Percentiles rank a stretch among this genome's conserved stretches.
phyloP scores from a whole-genome alignment of 2,797 vertebrate genomes.

The Characodon lateralis region DNA sequence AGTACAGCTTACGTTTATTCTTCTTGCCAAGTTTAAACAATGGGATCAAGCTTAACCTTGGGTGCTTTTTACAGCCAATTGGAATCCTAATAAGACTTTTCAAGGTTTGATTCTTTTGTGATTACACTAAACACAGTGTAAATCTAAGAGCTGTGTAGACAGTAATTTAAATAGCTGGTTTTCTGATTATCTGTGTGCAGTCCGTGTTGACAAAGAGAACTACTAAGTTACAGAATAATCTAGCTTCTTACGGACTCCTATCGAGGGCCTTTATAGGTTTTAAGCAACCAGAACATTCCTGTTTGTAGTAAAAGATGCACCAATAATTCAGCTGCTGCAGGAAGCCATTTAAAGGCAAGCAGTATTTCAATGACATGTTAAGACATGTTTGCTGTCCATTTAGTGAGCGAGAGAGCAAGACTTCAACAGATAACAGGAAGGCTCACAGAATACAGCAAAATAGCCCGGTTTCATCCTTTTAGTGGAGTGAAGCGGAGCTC shows the following conservation, averaged over 20 bases:
- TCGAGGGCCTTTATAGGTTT: neutral
- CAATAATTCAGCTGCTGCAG: neutral
- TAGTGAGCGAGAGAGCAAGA: neutral
- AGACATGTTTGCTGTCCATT: neutral
- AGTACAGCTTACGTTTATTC: neutral
- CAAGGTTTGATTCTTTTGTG: slow-evolving; percentile 5
- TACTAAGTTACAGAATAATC: neutral
- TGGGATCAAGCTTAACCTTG: neutral
- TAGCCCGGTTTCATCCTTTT: too few relatives aligned
- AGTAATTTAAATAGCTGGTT: neutral
- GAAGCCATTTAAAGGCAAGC: neutral
- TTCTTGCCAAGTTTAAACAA: neutral
- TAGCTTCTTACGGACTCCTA: neutral
- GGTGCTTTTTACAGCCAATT: neutral
- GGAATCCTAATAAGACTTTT: neutral
- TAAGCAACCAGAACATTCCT: neutral
- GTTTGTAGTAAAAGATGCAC: neutral
- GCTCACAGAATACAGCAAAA: neutral
- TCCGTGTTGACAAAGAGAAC: neutral
- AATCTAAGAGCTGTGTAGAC: neutral
- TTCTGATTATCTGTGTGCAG: neutral
- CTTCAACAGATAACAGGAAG: neutral
- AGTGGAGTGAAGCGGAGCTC: too few relatives aligned
- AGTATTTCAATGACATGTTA: neutral
- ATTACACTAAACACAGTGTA: neutral